Evolutionary conservation across 2,797 vertebrate species (phyloP).

Genomic region (Hozukius guyotensis): DNA sequence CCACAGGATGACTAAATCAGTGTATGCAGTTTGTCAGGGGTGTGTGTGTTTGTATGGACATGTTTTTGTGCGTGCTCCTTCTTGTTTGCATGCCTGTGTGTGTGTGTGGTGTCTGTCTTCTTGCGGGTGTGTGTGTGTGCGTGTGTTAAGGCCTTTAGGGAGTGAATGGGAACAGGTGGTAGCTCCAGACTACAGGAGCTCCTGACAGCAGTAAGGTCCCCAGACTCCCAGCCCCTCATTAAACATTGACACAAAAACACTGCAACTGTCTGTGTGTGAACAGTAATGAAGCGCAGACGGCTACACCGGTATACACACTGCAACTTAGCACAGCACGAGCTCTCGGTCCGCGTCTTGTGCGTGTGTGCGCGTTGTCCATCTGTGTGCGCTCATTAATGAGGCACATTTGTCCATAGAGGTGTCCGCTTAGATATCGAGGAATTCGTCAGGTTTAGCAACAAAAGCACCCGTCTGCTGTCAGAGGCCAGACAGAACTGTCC

Average conservation of each 20-base stretch:
- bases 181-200: conserved; percentile 82
- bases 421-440: conserved; percentile 74
- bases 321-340: conserved; percentile 72
- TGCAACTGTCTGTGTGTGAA: conserved; percentile 81
- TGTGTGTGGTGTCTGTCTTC: conserved; percentile 53
- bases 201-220: conserved; percentile 83
- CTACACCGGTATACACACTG: conserved; percentile 68
- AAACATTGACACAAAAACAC: conserved; percentile 86
- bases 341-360: conserved; percentile 27
- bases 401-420: conserved; percentile 75
- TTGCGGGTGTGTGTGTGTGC: conserved; percentile 20
- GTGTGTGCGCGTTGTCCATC: conserved; percentile 55
- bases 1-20: conserved; percentile 76
- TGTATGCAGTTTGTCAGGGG: conserved; percentile 74
- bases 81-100: conserved; percentile 60
- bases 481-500: conserved; percentile 69
- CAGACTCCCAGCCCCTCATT: conserved; percentile 83
- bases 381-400: conserved; percentile 75
- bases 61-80: conserved; percentile 43
- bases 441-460: conserved; percentile 72
- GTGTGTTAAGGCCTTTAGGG: conserved; percentile 70
- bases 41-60: conserved; percentile 53
- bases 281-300: conserved; percentile 78
- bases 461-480: conserved; percentile 65
- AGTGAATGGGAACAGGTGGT: conserved; percentile 81